Evolutionary conservation across 2,113 vertebrate species (phyloP), one percentile per base, ranked within the genome.

Genomic region (Paraplagusia blochii): DNA sequence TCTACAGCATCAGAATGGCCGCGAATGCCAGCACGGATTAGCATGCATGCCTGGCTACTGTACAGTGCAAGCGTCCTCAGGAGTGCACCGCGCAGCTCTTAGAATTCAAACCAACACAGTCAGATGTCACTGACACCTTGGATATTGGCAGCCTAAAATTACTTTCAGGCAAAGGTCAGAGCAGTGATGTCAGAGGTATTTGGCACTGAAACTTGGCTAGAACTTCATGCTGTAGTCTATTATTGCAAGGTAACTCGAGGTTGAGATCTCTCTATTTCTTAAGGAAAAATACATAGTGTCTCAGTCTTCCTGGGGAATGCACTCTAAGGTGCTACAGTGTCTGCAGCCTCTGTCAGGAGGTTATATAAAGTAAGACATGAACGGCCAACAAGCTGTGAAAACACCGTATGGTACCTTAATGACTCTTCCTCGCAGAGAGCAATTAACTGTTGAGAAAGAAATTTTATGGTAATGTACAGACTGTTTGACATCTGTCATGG

Each of bases 71-170:
- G 18, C 40, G 44, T 55, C 66, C 63, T 73, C 22, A 2, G 22
- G 50, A 63, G 76, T 43, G 17, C 33, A 55, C 46, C 64, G 43
- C 40, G 53, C 53, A 45, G 22, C 58, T 69, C 58, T 3, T 68
- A 58, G 77, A 62, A 76, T 67, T 43, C 34, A 71, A 69, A 53
- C 44, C 0, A 56, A 42, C 54, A 69, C 22, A 56, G 60, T 52
- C 62, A 70, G 36, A 70, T 60, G 60, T 64, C 54, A 73, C n/a
- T 75, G 66, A 75, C 67, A 71, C 70, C 60, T 19, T 52, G 51
- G 66, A 53, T 72, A 79, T 56, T 60, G 57, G 63, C 64, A 29
- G 35, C 72, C 72, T 74, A 63, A 77, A 73, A 58, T 86, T 69
- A 69, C 53, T 65, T 50, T 51, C 33, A 59, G 17, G 63, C 13